phyloP scores from a whole-genome alignment of 2,797 vertebrate genomes.

The Varecia variegata region DNA sequence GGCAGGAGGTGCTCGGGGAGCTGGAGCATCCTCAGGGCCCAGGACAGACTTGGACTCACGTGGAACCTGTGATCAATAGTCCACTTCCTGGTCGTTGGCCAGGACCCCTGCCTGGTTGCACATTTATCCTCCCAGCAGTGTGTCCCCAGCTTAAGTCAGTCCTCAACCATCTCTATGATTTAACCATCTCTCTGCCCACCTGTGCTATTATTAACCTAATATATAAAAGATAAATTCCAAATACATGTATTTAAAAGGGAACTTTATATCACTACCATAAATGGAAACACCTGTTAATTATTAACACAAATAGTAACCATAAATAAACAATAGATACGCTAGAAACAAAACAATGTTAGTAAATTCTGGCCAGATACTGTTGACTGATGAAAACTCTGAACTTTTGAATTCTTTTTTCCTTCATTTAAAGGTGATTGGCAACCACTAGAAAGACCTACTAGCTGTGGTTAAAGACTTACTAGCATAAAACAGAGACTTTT shows the following conservation, averaged over 20 bases:
- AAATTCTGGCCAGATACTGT: neutral
- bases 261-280: neutral
- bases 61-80: neutral
- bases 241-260: neutral
- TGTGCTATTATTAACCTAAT: neutral
- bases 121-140: neutral
- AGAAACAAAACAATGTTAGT: neutral
- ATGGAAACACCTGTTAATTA: neutral
- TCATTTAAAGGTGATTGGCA: neutral
- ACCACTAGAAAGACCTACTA: neutral
- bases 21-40: neutral
- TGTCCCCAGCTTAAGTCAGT: neutral
- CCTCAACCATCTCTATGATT: neutral
- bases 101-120: neutral
- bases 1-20: neutral
- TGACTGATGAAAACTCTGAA: neutral
- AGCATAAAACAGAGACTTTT: neutral
- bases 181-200: neutral
- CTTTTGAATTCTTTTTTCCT: neutral
- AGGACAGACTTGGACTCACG: fast-evolving
- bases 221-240: slow-evolving; percentile 6
- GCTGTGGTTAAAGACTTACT: neutral
- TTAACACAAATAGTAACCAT: neutral
- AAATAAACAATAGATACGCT: neutral
- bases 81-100: neutral